Evolutionary conservation across 2,888 invertebrate species (phyloP), one percentile per base, ranked within the genome.

Genomic region (Phyllotreta cruciferae): DNA sequence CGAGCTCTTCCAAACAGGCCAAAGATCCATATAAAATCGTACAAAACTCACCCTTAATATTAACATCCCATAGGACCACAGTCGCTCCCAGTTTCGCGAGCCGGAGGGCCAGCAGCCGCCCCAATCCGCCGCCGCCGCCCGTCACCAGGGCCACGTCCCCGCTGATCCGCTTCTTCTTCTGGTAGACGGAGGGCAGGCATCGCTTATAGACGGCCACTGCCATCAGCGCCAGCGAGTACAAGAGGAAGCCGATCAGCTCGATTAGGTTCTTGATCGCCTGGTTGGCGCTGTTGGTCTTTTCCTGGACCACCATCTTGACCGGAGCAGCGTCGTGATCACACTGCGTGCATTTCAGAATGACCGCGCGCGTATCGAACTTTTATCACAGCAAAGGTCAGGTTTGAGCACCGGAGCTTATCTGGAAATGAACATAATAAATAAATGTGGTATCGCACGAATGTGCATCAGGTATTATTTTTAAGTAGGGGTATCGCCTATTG

Each of bases 21-120:
- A 24, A 24, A 24, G 4, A 24, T 24, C 24, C 24, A 24, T 1
- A 24, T 4, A 24, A 24, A 24, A 24, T 24, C 24, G 24, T 24
- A 7, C 7, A 57, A 9, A 47, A 82, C 86, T 85, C 73, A 93
- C 93, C 93, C 82, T 87, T 83, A 78, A 89, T 85, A 78, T 94
- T 93, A 71, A 96, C 90, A 81, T 97, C 96, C 96, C 96, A 96
- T 60, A 95, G 83, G 41, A 96, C 88, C 60, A 96, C 86, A 66
- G 86, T 89, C 70, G 91, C 91, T 56, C 92, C 92, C 62, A 91
- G 85, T 75, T 90, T 85, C 13, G 92, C 90, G 52, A 95, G 84
- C 71, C 90, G 85, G 70, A 90, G 79, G 1, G 93, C 89, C 61
- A 94, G 82, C 56, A 93, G 84, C 68, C 93, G 86, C 5, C 95